Percentiles rank a stretch among this genome's conserved stretches.
These are phyloP conservation scores for Tribolium castaneum DNA, from an alignment of 1,140 invertebrate species.

Conservation along the genomic window DNA sequence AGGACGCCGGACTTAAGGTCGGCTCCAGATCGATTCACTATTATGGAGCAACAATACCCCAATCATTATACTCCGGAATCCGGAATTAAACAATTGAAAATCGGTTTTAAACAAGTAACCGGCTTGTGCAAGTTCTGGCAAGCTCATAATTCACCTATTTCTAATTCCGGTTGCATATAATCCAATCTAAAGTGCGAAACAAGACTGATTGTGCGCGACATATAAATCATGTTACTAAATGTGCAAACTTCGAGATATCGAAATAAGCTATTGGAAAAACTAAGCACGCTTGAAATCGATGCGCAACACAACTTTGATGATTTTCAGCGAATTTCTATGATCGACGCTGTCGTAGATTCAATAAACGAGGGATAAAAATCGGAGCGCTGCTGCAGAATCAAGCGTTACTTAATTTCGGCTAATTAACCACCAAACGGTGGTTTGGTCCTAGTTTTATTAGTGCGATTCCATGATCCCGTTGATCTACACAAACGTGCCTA, in stretches of 20 bases:
- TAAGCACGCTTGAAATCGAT: background rate
- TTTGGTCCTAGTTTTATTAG: slow-evolving; percentile 5
- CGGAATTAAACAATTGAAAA: background rate
- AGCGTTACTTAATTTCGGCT: background rate
- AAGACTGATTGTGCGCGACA: background rate
- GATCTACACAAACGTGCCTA: slow-evolving; percentile 12
- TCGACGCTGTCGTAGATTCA: background rate
- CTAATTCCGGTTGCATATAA: no score
- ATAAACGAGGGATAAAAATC: background rate
- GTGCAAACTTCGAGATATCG: background rate
- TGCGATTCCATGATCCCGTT: background rate
- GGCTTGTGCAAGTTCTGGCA: no score
- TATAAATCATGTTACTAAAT: slow-evolving; percentile 9
- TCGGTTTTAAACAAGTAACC: no score
- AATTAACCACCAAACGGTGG: background rate
- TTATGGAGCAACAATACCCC: background rate
- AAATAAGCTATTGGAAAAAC: slow-evolving; percentile 12
- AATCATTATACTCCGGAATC: background rate
- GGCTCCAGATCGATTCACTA: background rate
- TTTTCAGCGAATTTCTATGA: slow-evolving; percentile 4
- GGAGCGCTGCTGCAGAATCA: background rate
- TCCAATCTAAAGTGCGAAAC: background rate
- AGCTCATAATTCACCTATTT: no score
- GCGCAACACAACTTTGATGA: slow-evolving; percentile 7
- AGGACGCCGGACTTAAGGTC: slow-evolving; percentile 2